A percentile compares a stretch with the other conserved stretches of the same genome.
Evolutionary conservation across 2,113 vertebrate genomes (phyloP).

Genomic region (Mystacornis crossleyi): DNA sequence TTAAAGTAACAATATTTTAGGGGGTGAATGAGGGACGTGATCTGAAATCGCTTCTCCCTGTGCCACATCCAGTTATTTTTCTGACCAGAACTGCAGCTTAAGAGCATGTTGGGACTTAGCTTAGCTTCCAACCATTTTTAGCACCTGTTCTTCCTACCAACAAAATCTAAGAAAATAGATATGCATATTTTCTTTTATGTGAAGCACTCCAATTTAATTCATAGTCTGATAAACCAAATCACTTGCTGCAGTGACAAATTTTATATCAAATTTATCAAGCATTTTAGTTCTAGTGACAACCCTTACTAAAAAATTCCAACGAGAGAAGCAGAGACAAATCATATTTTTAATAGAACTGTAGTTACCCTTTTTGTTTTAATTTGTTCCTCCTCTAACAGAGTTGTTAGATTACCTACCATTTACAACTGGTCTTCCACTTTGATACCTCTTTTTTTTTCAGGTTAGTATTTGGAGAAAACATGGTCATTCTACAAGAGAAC

Average conservation of each 20-base stretch:
- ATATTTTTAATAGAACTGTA: not conserved
- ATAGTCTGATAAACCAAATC: not conserved
- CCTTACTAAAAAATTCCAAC: not conserved
- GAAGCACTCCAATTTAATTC: not conserved
- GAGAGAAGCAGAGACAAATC: not conserved
- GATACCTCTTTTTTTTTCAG: slow-evolving; percentile 52
- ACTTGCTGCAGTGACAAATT: not conserved
- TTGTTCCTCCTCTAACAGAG: not conserved
- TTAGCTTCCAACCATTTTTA: not conserved
- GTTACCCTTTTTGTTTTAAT: not conserved
- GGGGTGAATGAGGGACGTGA: not conserved
- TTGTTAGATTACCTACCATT: slow-evolving; percentile 61
- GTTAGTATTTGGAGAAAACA: slow-evolving; percentile 83
- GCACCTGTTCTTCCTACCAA: not conserved
- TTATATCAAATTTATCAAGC: not conserved
- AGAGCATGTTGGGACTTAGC: not conserved
- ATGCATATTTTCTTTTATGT: not conserved
- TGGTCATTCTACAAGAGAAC: slow-evolving; percentile 64
- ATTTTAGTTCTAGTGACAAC: not conserved
- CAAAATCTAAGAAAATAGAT: not conserved
- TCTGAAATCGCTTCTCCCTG: not conserved
- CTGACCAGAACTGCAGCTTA: not conserved
- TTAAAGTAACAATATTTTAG: not conserved
- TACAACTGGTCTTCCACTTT: slow-evolving; percentile 46
- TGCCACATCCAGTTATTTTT: not conserved